Percentiles rank a stretch among this genome's conserved stretches.
Conservation (phyloP, 92 coral and sea anemone genomes). For the Heliopora coerulea region DNA sequence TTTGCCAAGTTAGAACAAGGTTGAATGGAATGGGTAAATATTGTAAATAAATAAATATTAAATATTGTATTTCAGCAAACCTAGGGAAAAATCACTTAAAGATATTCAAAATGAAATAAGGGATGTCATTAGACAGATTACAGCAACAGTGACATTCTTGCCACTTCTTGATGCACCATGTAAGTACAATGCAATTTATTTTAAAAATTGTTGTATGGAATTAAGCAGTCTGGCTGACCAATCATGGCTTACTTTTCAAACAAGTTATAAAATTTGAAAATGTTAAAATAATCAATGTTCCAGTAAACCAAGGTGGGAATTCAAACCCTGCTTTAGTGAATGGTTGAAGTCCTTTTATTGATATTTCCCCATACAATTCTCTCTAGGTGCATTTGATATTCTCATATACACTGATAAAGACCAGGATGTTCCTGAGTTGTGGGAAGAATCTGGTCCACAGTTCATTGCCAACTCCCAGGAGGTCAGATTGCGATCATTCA, state of each 20-base stretch:
- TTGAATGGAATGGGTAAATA: too few species aligned
- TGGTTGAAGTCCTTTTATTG: background rate
- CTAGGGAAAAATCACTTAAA: slow-evolving; percentile 80
- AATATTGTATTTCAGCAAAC: slow-evolving; percentile 60
- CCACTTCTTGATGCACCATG: slow-evolving; percentile 94
- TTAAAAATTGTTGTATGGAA: background rate
- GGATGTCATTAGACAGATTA: slow-evolving; percentile 92
- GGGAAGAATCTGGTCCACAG: slow-evolving; percentile 99
- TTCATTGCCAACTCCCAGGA: slow-evolving; percentile 92
- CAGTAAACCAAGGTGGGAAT: too few species aligned
- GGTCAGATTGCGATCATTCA: slow-evolving; percentile 88
- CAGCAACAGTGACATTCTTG: slow-evolving; percentile 95
- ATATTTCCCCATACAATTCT: background rate
- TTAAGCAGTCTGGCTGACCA: background rate
- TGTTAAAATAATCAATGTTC: too few species aligned
- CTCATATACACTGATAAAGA: slow-evolving; percentile 88
- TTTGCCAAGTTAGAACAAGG: too few species aligned
- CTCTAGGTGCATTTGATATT: slow-evolving; percentile 93
- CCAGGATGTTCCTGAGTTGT: slow-evolving; percentile 81
- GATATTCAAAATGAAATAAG: slow-evolving; percentile 93
- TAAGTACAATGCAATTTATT: slow-evolving; percentile 48
- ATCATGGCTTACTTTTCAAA: too few species aligned
- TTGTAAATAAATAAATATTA: background rate
- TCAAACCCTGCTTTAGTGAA: too few species aligned
- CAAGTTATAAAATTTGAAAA: too few species aligned